A percentile compares a stretch with the other conserved stretches of the same genome.
Conservation (phyloP, 2,888 invertebrate species). For the Geotrupes spiniger region DNA sequence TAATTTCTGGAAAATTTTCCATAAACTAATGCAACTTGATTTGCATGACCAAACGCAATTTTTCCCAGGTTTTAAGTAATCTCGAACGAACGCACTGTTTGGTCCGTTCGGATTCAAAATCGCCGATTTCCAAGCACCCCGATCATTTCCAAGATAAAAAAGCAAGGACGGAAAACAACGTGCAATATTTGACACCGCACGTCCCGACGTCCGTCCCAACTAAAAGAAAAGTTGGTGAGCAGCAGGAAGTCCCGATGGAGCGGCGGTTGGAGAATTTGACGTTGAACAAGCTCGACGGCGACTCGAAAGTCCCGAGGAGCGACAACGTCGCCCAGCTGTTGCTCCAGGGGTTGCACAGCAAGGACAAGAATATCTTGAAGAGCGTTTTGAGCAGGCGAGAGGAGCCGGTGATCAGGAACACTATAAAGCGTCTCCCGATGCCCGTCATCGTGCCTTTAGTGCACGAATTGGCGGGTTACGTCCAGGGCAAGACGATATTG, state of each 20-base stretch:
- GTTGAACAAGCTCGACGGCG: conserved; percentile 56
- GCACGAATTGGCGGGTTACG: conserved; percentile 66
- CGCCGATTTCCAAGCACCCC: conserved; percentile 2
- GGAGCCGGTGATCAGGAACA: conserved; percentile 66
- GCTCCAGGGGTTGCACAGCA: conserved; percentile 82
- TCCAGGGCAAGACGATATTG: conserved; percentile 67
- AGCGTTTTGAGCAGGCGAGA: conserved; percentile 70
- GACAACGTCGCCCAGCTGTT: conserved; percentile 79
- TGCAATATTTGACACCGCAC: conserved; percentile 53
- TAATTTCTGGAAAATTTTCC: no score
- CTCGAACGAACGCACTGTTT: conserved; percentile 52
- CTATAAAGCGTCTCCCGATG: conserved; percentile 72
- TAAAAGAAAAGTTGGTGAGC: conserved; percentile 45
- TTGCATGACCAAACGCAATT: conserved; percentile 9
- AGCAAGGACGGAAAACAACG: conserved; percentile 47
- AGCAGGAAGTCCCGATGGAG: conserved; percentile 74
- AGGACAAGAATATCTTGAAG: conserved; percentile 70
- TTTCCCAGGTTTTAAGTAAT: conserved; percentile 31
- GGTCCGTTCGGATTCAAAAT: conserved; percentile 47
- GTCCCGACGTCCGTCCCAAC: conserved; percentile 32
- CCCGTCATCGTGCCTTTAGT: conserved; percentile 71
- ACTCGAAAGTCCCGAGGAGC: conserved; percentile 55
- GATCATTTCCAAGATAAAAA: conserved; percentile 32
- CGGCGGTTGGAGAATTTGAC: conserved; percentile 77
- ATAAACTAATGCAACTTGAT: no score